These are phyloP conservation scores for Sarcophaga variegata DNA, from an alignment of 2,888 invertebrate genomes.

Conservation along the genomic window DNA sequence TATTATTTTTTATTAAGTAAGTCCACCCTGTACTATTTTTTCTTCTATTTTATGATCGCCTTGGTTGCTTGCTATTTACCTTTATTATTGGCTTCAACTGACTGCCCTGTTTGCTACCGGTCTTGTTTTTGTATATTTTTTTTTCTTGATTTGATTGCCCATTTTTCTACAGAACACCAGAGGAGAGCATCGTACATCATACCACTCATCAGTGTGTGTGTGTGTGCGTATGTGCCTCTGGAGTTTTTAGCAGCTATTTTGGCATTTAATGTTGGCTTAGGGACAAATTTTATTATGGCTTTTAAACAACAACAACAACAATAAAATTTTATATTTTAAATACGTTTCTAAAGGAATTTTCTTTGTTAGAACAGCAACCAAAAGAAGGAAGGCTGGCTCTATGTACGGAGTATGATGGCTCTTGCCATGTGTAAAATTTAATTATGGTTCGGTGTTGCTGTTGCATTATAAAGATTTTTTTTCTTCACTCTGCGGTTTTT, in stretches of 20 bases:
- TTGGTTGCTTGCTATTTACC: constrained; percentile 17
- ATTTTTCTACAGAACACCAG: constrained; percentile 27
- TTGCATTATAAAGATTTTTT: neutral
- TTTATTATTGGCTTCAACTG: constrained; percentile 44
- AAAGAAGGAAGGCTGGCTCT: constrained; percentile 17
- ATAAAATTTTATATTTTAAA: no score
- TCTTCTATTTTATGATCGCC: no score
- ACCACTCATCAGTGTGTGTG: neutral
- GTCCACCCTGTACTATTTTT: neutral
- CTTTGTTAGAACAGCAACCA: neutral
- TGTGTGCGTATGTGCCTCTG: constrained; percentile 32
- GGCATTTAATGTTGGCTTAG: constrained; percentile 66
- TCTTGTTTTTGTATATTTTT: constrained; percentile 27
- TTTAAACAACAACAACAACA: neutral
- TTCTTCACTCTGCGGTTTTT: neutral
- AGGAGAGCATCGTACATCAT: no score
- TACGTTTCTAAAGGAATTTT: no score
- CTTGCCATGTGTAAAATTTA: constrained; percentile 65
- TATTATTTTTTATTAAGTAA: constrained; percentile 45
- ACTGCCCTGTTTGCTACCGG: constrained; percentile 30
- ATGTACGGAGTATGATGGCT: constrained; percentile 30
- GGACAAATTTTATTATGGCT: constrained; percentile 62
- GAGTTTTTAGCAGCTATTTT: constrained; percentile 63
- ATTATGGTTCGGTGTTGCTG: constrained; percentile 56
- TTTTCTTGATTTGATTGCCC: constrained; percentile 18